phyloP scores from a whole-genome alignment of 2,797 vertebrate species.

The Malacoctenus gilli region DNA sequence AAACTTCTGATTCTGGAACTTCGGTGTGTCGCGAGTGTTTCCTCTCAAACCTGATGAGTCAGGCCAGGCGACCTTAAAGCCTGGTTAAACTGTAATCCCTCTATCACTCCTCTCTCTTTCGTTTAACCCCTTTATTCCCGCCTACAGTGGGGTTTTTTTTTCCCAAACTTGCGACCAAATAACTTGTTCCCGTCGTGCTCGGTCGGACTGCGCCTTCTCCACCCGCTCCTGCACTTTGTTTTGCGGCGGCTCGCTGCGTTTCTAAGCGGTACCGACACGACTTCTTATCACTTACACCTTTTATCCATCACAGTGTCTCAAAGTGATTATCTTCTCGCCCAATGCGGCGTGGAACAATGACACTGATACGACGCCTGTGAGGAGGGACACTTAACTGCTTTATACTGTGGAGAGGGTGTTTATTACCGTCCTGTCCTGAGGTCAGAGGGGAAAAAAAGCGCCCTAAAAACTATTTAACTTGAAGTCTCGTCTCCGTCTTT shows the following conservation, averaged over 20 bases:
- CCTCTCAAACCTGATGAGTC: constrained; percentile 59
- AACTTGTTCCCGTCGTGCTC: constrained; percentile 1
- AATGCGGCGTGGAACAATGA: constrained; percentile 53
- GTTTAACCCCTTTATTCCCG: neutral
- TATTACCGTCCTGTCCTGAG: constrained; percentile 28
- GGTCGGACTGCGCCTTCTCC: neutral
- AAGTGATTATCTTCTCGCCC: constrained; percentile 51
- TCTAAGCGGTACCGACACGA: constrained; percentile 31
- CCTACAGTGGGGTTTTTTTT: constrained; percentile 1
- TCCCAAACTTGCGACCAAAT: constrained; percentile 2
- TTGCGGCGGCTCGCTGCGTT: constrained; percentile 20
- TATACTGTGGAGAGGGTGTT: constrained; percentile 32
- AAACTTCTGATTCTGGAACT: too few relatives aligned
- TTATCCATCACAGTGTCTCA: constrained; percentile 47
- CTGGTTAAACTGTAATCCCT: constrained; percentile 77
- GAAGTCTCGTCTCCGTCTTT: too few relatives aligned
- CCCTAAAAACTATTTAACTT: constrained; percentile 9
- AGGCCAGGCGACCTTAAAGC: constrained; percentile 40
- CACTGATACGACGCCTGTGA: constrained; percentile 20
- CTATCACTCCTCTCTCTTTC: constrained; percentile 25
- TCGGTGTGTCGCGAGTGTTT: constrained; percentile 21
- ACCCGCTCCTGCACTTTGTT: constrained; percentile 16
- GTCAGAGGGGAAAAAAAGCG: constrained; percentile 2
- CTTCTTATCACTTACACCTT: constrained; percentile 63
- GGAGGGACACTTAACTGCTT: constrained; percentile 47